These are phyloP conservation scores for Cuniculus paca DNA, from an alignment of 2,797 vertebrate species.

Conservation along the genomic window DNA sequence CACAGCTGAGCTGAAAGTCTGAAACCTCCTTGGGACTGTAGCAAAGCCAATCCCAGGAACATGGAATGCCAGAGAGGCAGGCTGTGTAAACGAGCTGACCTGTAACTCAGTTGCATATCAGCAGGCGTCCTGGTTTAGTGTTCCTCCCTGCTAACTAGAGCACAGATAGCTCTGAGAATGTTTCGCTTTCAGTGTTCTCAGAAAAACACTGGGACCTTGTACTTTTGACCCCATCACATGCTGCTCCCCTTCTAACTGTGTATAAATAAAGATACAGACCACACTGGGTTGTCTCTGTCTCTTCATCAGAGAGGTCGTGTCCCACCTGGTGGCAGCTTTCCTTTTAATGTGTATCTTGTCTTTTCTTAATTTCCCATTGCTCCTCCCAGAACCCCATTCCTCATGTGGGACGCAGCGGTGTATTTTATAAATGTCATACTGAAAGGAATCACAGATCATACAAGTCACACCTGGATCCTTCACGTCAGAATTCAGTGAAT, in stretches of 20 bases:
- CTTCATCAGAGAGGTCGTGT: not conserved
- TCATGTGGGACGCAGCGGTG: not conserved
- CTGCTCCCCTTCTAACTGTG: not conserved
- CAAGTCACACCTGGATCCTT: conserved; percentile 16
- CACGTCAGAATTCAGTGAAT: not conserved
- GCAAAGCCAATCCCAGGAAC: not conserved
- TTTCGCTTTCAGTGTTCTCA: not conserved
- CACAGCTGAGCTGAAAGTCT: not conserved
- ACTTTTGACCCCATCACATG: not conserved
- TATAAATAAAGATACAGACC: not conserved
- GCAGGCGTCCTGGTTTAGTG: not conserved
- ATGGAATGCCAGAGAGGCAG: not conserved
- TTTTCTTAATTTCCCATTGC: not conserved
- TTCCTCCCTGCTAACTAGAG: not conserved
- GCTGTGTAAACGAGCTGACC: not conserved
- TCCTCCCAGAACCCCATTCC: not conserved
- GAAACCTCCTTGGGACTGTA: not conserved
- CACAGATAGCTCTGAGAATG: not conserved
- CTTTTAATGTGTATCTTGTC: not conserved
- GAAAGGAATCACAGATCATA: not conserved
- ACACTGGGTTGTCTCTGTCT: not conserved
- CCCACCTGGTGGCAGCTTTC: not conserved
- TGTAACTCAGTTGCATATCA: not conserved
- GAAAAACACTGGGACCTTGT: not conserved
- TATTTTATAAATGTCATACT: not conserved